These are phyloP conservation scores for Sphenopsis melanotis DNA, from an alignment of 2,797 vertebrate species.

Conservation along the genomic window DNA sequence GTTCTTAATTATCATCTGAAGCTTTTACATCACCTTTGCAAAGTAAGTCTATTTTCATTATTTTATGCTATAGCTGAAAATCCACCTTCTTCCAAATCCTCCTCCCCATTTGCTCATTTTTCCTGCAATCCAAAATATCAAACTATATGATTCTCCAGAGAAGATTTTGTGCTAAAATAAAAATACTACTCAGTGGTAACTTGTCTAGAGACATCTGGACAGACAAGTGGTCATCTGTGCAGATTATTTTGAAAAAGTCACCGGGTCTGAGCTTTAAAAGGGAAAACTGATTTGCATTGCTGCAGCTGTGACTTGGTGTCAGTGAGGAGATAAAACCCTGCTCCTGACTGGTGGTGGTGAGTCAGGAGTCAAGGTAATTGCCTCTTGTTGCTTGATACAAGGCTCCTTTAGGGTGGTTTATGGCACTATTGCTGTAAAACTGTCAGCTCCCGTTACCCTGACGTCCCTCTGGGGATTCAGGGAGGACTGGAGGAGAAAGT, in stretches of 20 bases:
- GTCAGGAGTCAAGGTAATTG: constrained; percentile 55
- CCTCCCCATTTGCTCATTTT: background rate
- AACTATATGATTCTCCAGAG: background rate
- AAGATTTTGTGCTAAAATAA: background rate
- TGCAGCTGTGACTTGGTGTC: background rate
- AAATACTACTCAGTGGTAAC: background rate
- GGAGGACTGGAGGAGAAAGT: constrained; percentile 33
- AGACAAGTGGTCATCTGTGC: background rate
- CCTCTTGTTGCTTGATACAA: constrained; percentile 42
- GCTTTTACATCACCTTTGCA: background rate
- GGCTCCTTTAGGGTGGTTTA: constrained; percentile 49
- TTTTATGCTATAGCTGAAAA: background rate
- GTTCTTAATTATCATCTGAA: background rate
- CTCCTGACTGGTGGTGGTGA: background rate
- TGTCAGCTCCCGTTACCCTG: constrained; percentile 63
- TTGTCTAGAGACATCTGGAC: background rate
- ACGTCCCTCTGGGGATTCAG: constrained; percentile 7
- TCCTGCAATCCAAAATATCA: background rate
- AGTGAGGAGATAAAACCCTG: constrained; percentile 4
- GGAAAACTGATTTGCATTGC: background rate
- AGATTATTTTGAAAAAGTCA: background rate
- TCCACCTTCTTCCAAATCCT: background rate
- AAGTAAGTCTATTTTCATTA: background rate
- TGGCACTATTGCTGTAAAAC: constrained; percentile 50
- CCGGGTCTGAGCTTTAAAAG: background rate